Conservation (phyloP, 2,797 vertebrate genomes). For the Oryzias sinensis region DNA sequence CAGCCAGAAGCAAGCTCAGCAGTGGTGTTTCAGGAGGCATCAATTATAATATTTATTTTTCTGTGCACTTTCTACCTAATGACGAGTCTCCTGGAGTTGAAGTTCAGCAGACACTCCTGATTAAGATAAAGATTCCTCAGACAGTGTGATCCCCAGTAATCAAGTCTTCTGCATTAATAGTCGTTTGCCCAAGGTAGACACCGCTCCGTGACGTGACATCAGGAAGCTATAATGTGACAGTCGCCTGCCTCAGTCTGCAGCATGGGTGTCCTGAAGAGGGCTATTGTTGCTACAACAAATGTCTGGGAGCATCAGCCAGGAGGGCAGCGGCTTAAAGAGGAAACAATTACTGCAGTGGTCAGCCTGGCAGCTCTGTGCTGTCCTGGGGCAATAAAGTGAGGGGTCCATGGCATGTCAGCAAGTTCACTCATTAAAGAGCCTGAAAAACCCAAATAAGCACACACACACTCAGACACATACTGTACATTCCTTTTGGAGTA, state of each 20-base stretch:
- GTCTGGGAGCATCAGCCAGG: slow-evolving; percentile 37
- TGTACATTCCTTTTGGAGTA: too few relatives aligned
- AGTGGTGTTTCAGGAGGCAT: background rate
- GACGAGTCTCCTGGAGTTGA: slow-evolving; percentile 5
- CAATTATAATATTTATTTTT: background rate
- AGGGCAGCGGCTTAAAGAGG: slow-evolving; percentile 45
- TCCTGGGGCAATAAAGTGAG: slow-evolving; percentile 50
- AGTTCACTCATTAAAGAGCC: slow-evolving; percentile 45
- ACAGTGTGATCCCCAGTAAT: slow-evolving; percentile 28
- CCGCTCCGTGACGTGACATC: slow-evolving; percentile 39
- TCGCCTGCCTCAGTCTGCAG: slow-evolving; percentile 37
- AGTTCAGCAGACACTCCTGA: slow-evolving; percentile 7
- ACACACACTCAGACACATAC: slow-evolving; percentile 3
- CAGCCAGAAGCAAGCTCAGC: background rate
- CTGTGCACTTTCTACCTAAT: background rate
- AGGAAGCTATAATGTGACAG: slow-evolving; percentile 35
- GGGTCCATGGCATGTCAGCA: slow-evolving; percentile 31
- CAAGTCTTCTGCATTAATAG: slow-evolving; percentile 46
- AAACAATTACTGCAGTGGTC: slow-evolving; percentile 61
- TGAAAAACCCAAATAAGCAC: slow-evolving; percentile 16
- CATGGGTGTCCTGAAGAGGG: slow-evolving; percentile 36
- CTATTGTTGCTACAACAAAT: slow-evolving; percentile 38
- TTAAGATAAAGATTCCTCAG: slow-evolving; percentile 8
- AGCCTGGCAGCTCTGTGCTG: slow-evolving; percentile 55
- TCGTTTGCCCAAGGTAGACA: slow-evolving; percentile 44